A percentile compares a stretch with the other conserved stretches of the same genome.
Evolutionary conservation across 2,113 vertebrate genomes (phyloP).

Genomic region (Axis porcinus): DNA sequence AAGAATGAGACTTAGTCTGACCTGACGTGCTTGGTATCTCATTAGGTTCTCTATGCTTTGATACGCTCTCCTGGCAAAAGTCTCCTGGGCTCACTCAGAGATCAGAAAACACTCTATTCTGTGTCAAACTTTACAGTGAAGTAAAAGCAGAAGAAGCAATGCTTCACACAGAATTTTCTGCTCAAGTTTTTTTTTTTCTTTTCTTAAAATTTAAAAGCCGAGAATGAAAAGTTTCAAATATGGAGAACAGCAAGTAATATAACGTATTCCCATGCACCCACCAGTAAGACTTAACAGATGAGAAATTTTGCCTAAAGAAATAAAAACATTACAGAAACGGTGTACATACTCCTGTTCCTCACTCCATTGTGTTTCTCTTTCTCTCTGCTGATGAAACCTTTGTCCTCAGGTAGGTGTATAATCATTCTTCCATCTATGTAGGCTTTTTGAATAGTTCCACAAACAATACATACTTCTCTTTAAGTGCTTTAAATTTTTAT

Average conservation of each 20-base stretch:
- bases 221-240: neutral
- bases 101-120: neutral
- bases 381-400: no score
- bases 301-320: neutral
- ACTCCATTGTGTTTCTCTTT: rapidly evolving
- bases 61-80: rapidly evolving
- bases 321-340: rapidly evolving
- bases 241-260: neutral
- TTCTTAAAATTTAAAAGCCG: neutral
- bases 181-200: neutral
- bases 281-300: neutral
- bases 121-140: neutral
- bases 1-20: neutral
- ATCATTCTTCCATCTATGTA: neutral
- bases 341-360: rapidly evolving
- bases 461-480: neutral
- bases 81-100: neutral
- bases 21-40: neutral
- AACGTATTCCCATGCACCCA: neutral
- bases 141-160: neutral
- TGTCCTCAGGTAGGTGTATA: neutral
- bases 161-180: neutral
- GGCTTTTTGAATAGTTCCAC: neutral
- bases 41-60: neutral
- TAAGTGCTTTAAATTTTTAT: neutral